Conservation (phyloP, 2,113 vertebrate genomes). For the Axis porcinus region DNA sequence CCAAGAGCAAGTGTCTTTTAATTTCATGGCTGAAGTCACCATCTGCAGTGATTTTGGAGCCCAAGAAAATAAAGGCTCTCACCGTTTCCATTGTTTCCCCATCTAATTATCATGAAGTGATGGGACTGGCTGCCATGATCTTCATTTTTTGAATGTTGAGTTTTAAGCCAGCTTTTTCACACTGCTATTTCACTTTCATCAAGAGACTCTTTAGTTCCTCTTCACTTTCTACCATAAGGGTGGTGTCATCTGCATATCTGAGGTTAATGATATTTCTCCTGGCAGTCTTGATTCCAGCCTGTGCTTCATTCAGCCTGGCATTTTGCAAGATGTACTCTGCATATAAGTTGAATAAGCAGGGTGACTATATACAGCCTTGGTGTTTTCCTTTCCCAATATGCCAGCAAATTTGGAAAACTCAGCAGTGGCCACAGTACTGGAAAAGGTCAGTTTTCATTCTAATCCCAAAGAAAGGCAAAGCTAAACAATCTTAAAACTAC, state of each 20-base stretch:
- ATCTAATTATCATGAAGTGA: neutral
- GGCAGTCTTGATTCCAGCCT: neutral
- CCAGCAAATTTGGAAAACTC: neutral
- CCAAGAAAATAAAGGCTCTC: neutral
- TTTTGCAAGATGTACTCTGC: neutral
- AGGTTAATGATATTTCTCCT: neutral
- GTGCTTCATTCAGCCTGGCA: neutral
- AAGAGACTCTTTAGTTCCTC: neutral
- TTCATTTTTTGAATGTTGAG: neutral
- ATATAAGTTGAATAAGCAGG: neutral
- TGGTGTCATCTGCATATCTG: neutral
- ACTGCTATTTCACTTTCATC: neutral
- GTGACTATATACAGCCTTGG: neutral
- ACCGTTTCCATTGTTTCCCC: neutral
- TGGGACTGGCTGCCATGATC: neutral
- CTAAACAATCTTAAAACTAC: neutral
- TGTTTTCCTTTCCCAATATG: neutral
- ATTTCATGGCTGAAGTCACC: neutral
- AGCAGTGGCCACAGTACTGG: neutral
- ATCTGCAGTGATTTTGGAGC: neutral
- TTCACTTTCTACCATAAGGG: neutral
- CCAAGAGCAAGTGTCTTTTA: neutral
- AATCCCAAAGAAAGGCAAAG: neutral
- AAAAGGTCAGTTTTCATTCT: neutral
- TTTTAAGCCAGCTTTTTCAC: neutral